phyloP scores from a whole-genome alignment of 2,888 invertebrate genomes.

The Theodoxus fluviatilis region DNA sequence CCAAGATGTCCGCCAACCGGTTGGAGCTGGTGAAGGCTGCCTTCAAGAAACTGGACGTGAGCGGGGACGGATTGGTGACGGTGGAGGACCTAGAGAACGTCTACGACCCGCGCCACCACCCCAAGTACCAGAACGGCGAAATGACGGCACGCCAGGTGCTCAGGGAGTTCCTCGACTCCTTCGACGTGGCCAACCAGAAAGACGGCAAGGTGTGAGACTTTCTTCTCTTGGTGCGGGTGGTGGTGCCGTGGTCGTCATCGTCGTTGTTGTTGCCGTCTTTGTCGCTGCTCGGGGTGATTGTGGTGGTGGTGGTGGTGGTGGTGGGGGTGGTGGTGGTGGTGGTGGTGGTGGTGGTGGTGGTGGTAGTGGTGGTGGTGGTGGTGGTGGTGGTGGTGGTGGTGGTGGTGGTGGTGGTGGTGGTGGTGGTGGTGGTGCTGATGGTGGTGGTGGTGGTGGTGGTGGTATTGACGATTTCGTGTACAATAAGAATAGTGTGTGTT shows the following conservation, averaged over 20 bases:
- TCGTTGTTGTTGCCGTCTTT: no score
- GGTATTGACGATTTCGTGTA: not conserved
- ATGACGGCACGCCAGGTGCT: constrained; percentile 82
- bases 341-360: not conserved
- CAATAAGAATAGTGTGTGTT: not conserved
- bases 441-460: not conserved
- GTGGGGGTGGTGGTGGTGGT: no score
- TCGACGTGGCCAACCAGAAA: constrained; percentile 74
- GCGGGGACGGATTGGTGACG: constrained; percentile 78
- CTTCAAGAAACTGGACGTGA: constrained; percentile 79
- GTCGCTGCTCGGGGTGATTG: not conserved
- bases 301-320: not conserved
- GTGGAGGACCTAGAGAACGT: constrained; percentile 66
- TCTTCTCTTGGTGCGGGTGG: no score
- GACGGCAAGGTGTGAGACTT: constrained; percentile 78
- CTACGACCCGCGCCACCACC: constrained; percentile 82
- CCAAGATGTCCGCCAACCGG: constrained; percentile 55
- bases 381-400: not conserved
- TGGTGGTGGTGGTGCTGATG: not conserved
- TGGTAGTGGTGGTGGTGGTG: not conserved
- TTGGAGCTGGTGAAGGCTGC: constrained; percentile 53
- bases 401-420: no score
- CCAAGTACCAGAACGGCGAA: constrained; percentile 86
- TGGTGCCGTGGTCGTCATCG: not conserved
- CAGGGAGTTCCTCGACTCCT: constrained; percentile 80